Conservation (phyloP, 2,888 invertebrate species). For the Trissolcus japonicus region DNA sequence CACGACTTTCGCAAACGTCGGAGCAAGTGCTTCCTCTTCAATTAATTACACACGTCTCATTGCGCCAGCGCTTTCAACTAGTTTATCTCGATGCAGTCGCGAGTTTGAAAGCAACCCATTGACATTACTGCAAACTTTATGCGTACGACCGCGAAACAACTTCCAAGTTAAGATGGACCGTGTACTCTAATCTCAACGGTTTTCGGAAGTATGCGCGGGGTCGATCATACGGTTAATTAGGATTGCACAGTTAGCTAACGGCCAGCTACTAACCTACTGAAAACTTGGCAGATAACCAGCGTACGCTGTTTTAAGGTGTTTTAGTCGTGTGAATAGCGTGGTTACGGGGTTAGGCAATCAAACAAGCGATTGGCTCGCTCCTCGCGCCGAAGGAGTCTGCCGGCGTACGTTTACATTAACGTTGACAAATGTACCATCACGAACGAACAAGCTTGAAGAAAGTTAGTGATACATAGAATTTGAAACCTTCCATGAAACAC, state of each 20-base stretch:
- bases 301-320: constrained; percentile 60
- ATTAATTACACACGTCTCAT: constrained; percentile 52
- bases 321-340: constrained; percentile 67
- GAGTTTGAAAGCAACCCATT: constrained; percentile 43
- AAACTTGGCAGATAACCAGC: constrained; percentile 60
- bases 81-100: constrained; percentile 52
- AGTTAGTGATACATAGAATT: constrained; percentile 61
- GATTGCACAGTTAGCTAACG: constrained; percentile 63
- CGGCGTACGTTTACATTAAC: constrained; percentile 56
- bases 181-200: constrained; percentile 58
- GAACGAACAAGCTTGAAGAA: constrained; percentile 62
- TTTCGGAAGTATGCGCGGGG: constrained; percentile 57
- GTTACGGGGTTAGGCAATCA: constrained; percentile 65
- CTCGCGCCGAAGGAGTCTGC: constrained; percentile 42
- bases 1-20: constrained; percentile 13
- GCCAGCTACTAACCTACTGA: constrained; percentile 64
- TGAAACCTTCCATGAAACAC: constrained; percentile 63
- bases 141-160: constrained; percentile 50
- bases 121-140: constrained; percentile 56
- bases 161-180: constrained; percentile 50
- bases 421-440: constrained; percentile 57
- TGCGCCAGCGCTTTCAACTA: constrained; percentile 38
- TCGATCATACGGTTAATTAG: constrained; percentile 62
- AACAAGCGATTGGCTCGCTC: constrained; percentile 60
- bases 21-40: constrained; percentile 51